These are phyloP conservation scores for Orthosia incerta DNA, from an alignment of 2,888 invertebrate species.

Conservation along the genomic window DNA sequence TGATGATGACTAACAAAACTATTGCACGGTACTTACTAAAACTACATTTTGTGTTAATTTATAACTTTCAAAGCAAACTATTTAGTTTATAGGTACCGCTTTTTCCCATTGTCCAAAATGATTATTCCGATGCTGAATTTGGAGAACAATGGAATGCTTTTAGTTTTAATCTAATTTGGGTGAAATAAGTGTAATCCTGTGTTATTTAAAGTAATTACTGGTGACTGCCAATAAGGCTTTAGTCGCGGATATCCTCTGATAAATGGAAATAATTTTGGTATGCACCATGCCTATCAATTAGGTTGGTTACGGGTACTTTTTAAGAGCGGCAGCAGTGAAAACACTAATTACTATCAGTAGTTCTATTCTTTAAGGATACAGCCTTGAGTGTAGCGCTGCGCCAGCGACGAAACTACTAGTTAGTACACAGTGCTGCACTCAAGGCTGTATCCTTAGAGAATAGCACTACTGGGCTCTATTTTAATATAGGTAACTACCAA, in stretches of 20 bases:
- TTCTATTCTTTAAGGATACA: too few relatives aligned
- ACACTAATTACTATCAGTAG: background rate
- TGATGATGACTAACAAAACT: too few relatives aligned
- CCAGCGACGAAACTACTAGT: too few relatives aligned
- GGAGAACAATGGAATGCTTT: constrained; percentile 77
- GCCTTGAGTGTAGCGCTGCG: too few relatives aligned
- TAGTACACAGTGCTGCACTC: too few relatives aligned
- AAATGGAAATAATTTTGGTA: constrained; percentile 33
- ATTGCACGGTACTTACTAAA: too few relatives aligned
- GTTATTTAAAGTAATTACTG: constrained; percentile 45
- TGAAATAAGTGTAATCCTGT: constrained; percentile 51
- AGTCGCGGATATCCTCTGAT: constrained; percentile 31
- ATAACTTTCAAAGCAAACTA: background rate
- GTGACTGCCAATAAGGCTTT: constrained; percentile 33
- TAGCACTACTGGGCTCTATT: too few relatives aligned
- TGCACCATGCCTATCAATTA: background rate
- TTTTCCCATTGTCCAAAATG: constrained; percentile 9
- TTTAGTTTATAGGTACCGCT: too few relatives aligned
- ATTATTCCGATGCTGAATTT: constrained; percentile 33
- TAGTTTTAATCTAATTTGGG: constrained; percentile 60
- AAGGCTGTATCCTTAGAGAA: too few relatives aligned
- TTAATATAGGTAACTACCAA: too few relatives aligned
- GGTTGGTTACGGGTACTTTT: background rate
- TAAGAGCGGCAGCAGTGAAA: background rate
- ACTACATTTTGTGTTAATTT: background rate